Evolutionary conservation across 2,797 vertebrate genomes (phyloP).

Genomic region (Leptodactylus fallax): DNA sequence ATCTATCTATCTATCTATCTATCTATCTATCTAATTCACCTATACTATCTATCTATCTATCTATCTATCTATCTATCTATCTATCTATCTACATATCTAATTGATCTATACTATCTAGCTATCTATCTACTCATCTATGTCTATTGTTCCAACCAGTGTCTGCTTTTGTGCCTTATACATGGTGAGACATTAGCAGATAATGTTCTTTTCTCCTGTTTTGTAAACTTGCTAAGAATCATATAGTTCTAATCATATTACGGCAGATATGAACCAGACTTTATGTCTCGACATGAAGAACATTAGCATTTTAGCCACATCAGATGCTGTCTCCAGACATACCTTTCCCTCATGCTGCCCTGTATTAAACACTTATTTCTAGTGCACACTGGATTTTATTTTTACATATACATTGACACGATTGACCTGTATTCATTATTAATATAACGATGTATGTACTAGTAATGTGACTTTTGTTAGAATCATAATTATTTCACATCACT

Average conservation of each 20-base stretch:
- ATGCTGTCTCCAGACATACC: constrained; percentile 39
- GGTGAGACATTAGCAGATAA: constrained; percentile 17
- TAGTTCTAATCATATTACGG: constrained; percentile 54
- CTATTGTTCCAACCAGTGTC: not conserved
- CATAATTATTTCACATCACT: too few species aligned
- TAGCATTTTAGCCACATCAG: constrained; percentile 57
- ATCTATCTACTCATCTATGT: not conserved
- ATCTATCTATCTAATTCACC: not conserved
- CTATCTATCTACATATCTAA: too few species aligned
- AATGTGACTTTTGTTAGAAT: too few species aligned
- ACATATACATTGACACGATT: too few species aligned
- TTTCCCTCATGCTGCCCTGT: constrained; percentile 3
- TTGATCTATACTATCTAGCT: not conserved
- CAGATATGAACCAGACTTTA: constrained; percentile 59
- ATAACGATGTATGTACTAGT: not conserved
- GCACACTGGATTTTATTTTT: not conserved
- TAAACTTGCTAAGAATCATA: constrained; percentile 50
- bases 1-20: not conserved
- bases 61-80: not conserved
- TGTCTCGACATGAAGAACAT: constrained; percentile 52
- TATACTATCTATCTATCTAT: not conserved
- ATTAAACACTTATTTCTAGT: not conserved
- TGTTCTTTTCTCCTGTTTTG: constrained; percentile 48
- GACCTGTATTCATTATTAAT: not conserved
- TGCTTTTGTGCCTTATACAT: constrained; percentile 8